Evolutionary conservation across 2,113 vertebrate species (phyloP), one percentile per base, ranked within the genome.

Genomic region (Limnothrissa miodon): DNA sequence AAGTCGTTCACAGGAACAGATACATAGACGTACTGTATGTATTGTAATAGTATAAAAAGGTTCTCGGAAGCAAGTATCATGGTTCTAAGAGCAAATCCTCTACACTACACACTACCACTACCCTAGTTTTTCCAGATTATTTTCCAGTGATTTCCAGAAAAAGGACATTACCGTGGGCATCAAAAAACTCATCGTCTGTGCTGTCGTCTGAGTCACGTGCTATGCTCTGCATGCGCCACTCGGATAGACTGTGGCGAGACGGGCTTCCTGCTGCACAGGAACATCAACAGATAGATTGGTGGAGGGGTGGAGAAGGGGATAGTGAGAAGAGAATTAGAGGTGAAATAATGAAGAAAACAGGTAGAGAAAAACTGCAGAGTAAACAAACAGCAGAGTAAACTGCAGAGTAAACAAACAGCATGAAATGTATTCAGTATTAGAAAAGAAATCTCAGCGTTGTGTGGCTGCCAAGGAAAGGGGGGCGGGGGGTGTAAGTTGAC

Each of bases 191-290:
- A 0, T 97, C 96, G 0, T 97, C 96, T 0, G 96, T 96, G 93
- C 96, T 96, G 88, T 96, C 96, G 7, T 97, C 96, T 0, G 96
- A 97, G 89, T 97, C 96, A 36, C 96, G 92, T 78, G 96, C 96
- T 4, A 97, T 97, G 81, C 96, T 97, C 92, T 97, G 96, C 96
- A 97, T 97, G 82, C 96, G 94, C 96, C 96, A 97, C 89, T 97
- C 96, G 0, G 95, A 96, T 88, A 97, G 92, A 87, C 94, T 96
- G 89, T 96, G 96, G 81, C 94, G 93, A 3, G 96, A 97, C 25
- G 96, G 96, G 45, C 96, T 97, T 33, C 93, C 96, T 97, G 93
- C 84, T 93, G 90, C 78, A 84, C 84, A 11, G 23, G 39, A 84
- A 5, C 11, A 56, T 42, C 4, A 56, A 6, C 29, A 74, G 66